These are phyloP conservation scores for Motacilla alba DNA, from an alignment of 2,113 vertebrate genomes.

Conservation along the genomic window DNA sequence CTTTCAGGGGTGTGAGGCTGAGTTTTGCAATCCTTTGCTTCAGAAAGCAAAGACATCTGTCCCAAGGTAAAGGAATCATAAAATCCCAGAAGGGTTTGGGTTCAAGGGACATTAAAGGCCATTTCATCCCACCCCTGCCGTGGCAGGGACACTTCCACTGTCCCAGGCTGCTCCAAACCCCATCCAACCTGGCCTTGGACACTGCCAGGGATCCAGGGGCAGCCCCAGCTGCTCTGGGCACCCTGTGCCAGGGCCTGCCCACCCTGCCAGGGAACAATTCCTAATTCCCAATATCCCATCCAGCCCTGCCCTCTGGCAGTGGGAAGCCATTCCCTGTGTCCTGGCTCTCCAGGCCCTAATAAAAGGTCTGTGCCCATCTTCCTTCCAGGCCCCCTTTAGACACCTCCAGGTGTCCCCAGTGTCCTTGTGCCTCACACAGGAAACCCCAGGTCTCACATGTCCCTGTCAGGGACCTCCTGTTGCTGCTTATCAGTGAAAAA, in stretches of 20 bases:
- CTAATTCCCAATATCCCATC: background rate
- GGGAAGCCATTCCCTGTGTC: background rate
- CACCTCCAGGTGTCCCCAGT: background rate
- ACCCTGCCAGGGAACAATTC: background rate
- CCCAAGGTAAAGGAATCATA: background rate
- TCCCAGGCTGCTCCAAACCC: background rate
- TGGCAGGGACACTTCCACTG: fast-evolving
- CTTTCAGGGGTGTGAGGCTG: background rate
- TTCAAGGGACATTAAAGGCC: fast-evolving
- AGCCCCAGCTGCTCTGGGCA: background rate
- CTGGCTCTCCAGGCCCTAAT: background rate
- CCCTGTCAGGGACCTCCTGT: fast-evolving
- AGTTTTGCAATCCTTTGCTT: background rate
- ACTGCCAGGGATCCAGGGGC: background rate
- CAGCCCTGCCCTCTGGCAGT: fast-evolving
- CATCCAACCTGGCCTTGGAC: fast-evolving
- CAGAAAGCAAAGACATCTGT: background rate
- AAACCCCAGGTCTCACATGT: too few relatives aligned
- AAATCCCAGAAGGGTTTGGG: background rate
- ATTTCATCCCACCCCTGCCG: fast-evolving
- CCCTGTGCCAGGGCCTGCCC: background rate
- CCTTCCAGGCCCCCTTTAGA: too few relatives aligned
- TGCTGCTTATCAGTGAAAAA: background rate
- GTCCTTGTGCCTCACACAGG: fast-evolving
- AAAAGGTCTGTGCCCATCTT: background rate